Base-by-base conservation (phyloP, 2,888 invertebrate genomes). In the Troilus luridus region DNA sequence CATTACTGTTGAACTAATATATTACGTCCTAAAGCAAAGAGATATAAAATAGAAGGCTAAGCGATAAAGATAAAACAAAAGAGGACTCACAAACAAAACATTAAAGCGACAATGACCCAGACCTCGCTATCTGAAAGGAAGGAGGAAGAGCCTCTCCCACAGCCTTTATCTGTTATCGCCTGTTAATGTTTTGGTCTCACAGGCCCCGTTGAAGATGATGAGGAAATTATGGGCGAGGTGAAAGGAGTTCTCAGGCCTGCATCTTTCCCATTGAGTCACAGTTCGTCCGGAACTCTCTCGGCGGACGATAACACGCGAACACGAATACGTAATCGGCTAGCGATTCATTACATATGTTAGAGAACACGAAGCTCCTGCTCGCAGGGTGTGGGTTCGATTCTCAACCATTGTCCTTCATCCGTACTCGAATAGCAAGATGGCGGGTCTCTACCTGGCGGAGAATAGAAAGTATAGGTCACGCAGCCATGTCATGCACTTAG, bases 81-180 rank as follows among this genome's bases (percentile, higher is more conserved):
- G 41, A 41, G 41, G 17, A 7, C 19, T 27, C 9, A 41, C 27
- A 41, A 77, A 77, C 67, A 67, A 41, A 77, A 41, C 72, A 77
- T 77, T 27, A 77, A 77, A 2, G 72, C 72, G 72, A 77, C 72
- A 77, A 77, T 77, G 72, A 77, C 72, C 72, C 72, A 77, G 72
- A 77, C 27, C 72, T 9, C 72, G 12, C 41, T 41, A 77, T 24
- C 24, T 8, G 64, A 1, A 64, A 0, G 10, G 64, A 1, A 64
- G 9, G 10, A n/a, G 11, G 24, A 67, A 24, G 67, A 67, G 10
- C 12, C 67, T 67, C 72, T 77, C 72, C 17, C 72, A 77, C 72
- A 77, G 72, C 27, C 8, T 24, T 64, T 67, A 67, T 77, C 72
- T 77, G 27, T 27, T 77, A 77, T 77, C 72, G 27, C 72, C 72